phyloP scores from a whole-genome alignment of 2,888 invertebrate genomes.

The Drosophila austrosaltans region DNA sequence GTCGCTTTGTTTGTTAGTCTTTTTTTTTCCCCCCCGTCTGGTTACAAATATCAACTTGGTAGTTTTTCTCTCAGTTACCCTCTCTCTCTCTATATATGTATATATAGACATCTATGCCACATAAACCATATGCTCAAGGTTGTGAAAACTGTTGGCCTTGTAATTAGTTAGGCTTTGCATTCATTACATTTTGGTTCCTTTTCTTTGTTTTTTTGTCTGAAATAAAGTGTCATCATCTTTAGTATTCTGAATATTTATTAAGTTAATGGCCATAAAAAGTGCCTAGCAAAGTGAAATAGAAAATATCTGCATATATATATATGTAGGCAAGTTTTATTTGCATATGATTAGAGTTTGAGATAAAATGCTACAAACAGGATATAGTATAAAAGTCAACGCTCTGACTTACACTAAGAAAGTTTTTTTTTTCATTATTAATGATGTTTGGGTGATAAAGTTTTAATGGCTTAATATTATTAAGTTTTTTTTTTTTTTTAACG shows the following conservation, averaged over 20 bases:
- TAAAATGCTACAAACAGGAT: not conserved
- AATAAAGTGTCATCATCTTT: conserved; percentile 67
- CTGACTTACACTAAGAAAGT: not conserved
- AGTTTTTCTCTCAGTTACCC: not conserved
- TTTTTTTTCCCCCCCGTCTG: too few species aligned
- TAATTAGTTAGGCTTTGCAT: conserved; percentile 66
- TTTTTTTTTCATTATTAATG: not conserved
- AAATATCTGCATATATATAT: too few species aligned
- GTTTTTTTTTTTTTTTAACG: not conserved
- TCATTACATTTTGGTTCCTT: not conserved
- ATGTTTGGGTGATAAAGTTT: conserved; percentile 7
- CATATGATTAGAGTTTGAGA: too few species aligned
- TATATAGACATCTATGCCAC: not conserved
- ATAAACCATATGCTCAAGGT: not conserved
- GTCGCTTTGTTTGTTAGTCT: conserved; percentile 36
- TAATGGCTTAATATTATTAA: not conserved
- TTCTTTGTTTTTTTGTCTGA: conserved; percentile 19
- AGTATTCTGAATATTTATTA: conserved; percentile 63
- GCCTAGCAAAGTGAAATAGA: not conserved
- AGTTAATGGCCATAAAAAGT: conserved; percentile 15
- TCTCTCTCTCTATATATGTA: not conserved
- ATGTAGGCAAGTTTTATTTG: too few species aligned
- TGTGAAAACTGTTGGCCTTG: conserved; percentile 30
- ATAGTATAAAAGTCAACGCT: not conserved
- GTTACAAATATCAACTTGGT: too few species aligned